Percentiles rank a stretch among this genome's conserved stretches.
Evolutionary conservation across 2,797 vertebrate species (phyloP).

Genomic region (Allobates femoralis): DNA sequence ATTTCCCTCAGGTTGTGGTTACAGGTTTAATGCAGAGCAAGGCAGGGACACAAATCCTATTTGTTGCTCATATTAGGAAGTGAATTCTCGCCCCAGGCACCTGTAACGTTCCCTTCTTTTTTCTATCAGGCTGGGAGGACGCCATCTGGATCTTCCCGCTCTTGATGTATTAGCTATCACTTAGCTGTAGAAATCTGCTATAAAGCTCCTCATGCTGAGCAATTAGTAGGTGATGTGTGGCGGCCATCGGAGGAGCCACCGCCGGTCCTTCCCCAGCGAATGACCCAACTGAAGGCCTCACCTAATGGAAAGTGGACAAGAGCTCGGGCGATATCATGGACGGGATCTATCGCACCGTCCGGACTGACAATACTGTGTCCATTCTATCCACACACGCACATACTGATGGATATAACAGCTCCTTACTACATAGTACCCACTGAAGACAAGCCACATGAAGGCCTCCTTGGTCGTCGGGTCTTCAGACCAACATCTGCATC

Average conservation of each 20-base stretch:
- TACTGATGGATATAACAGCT: too few species aligned
- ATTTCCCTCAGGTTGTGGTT: not conserved
- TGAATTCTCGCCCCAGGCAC: not conserved
- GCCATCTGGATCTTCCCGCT: conserved; percentile 20
- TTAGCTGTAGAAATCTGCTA: not conserved
- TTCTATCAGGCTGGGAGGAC: not conserved
- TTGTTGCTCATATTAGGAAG: conserved; percentile 11
- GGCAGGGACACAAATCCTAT: not conserved
- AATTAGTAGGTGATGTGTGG: not conserved
- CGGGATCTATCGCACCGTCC: too few species aligned
- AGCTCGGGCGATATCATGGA: too few species aligned
- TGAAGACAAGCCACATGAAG: too few species aligned
- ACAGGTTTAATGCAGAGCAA: not conserved
- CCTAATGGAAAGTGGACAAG: too few species aligned
- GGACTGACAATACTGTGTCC: too few species aligned
- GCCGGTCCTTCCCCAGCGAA: too few species aligned
- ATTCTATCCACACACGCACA: too few species aligned
- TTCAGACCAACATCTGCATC: not conserved
- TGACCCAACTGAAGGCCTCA: too few species aligned
- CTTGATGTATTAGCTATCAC: conserved; percentile 21
- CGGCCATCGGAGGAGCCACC: too few species aligned
- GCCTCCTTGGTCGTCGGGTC: not conserved
- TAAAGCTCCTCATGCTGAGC: not conserved
- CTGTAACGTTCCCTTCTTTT: not conserved
- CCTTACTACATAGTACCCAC: too few species aligned